Percentiles rank a stretch among this genome's conserved stretches.
phyloP scores from a whole-genome alignment of 1,140 invertebrate species.

The Samia ricini region DNA sequence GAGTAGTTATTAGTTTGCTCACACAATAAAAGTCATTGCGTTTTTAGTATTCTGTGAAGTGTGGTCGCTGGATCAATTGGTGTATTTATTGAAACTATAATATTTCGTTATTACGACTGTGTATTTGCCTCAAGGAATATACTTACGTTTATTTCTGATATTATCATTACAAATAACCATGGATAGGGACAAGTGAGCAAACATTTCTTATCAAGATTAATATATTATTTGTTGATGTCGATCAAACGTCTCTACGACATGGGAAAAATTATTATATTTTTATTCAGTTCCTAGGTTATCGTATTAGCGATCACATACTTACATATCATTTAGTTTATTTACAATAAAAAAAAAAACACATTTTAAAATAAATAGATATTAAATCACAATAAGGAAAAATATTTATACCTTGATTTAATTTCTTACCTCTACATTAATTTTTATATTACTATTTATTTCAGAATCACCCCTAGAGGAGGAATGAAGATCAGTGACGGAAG shows the following conservation, averaged over 20 bases:
- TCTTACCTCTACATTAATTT: background rate
- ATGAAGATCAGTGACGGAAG: constrained; percentile 86
- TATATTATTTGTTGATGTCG: background rate
- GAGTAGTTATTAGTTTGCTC: background rate
- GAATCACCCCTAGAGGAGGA: constrained; percentile 76
- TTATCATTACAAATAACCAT: background rate
- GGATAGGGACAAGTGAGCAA: constrained; percentile 28
- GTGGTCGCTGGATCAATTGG: background rate
- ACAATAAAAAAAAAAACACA: background rate
- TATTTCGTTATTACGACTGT: background rate
- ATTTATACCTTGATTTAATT: background rate
- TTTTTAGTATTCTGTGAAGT: background rate
- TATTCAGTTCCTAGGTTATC: background rate
- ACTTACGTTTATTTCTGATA: background rate
- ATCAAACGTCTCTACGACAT: background rate
- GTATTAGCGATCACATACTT: background rate
- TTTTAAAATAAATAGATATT: background rate
- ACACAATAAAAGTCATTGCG: background rate
- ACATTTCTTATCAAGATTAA: constrained; percentile 9
- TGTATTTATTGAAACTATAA: background rate
- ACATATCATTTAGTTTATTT: too few species aligned
- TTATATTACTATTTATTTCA: constrained; percentile 36
- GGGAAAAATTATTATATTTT: background rate
- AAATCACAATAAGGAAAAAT: background rate
- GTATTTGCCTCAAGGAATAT: background rate